Base-by-base conservation (phyloP, 2,797 vertebrate genomes). In the Argyrosomus regius region DNA sequence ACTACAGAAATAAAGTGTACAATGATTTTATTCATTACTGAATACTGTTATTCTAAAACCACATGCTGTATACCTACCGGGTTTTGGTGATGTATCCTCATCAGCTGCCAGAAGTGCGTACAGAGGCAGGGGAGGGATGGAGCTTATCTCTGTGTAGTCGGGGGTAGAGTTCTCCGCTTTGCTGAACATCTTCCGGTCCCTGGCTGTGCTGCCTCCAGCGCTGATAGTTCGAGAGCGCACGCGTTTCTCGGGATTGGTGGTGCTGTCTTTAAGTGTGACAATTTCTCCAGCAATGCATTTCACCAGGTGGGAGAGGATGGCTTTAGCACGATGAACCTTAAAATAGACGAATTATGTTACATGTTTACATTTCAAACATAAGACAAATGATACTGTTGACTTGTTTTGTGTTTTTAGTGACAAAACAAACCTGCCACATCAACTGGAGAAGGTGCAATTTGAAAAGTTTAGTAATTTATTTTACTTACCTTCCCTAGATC, bases 241-340 rank as follows among this genome's bases (percentile, higher is more conserved):
- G 4, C 97, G 96, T 56, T 95, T 97, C 70, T 97, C 97, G 3
- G 94, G 95, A 83, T 92, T 96, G 61, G 89, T 75, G 35, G 91
- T 73, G 28, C 94, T 89, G 78, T 98, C 98, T 90, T 94, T 96
- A 48, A 99, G 46, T 69, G 96, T 92, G 82, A 99, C 97, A 35
- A 99, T 94, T 94, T 99, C 98, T 43, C 98, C 98, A 64, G 98
- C 98, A 84, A 99, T 98, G 91, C 97, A 99, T 89, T 99, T 99
- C 59, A 99, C 98, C 77, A 99, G 92, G 90, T 99, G 98, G 5
- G 98, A 97, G 45, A 99, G 94, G 86, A 99, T 99, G 76, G 98
- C 98, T 91, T 99, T 99, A 86, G 97, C 96, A 85, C 98, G 96
- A 62, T 95, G 96, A 68, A 99, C 97, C 94, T 95, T 49, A 56